phyloP scores from a whole-genome alignment of 1,140 invertebrate genomes.

The Drosophila sp. region DNA sequence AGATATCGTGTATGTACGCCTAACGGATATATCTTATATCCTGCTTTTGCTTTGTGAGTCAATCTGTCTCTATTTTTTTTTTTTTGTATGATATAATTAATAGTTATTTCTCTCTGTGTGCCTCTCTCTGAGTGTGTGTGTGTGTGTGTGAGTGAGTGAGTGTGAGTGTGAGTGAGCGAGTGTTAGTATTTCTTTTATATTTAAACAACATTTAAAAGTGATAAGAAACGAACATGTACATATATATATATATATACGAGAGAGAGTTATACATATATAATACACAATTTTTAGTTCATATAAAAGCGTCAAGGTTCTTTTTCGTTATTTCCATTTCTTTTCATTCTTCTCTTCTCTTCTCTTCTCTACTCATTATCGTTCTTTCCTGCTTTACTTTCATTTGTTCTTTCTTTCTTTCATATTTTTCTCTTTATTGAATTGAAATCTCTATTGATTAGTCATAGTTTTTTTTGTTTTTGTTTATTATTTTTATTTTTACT shows the following conservation, averaged over 20 bases:
- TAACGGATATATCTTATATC: conserved; percentile 32
- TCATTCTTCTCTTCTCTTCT: neutral
- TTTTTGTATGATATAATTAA: conserved; percentile 5
- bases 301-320: neutral
- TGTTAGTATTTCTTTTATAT: conserved; percentile 1
- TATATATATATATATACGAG: neutral
- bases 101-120: conserved; percentile 1
- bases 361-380: no score
- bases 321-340: neutral
- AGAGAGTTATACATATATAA: neutral
- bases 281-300: neutral
- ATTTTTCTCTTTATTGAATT: neutral
- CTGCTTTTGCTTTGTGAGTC: neutral
- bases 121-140: neutral
- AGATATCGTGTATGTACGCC: conserved; percentile 9
- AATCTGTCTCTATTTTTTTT: neutral
- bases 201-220: conserved; percentile 50
- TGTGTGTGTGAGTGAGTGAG: neutral
- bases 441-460: neutral
- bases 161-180: neutral
- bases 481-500: neutral
- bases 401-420: neutral
- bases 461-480: neutral
- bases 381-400: neutral
- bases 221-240: conserved; percentile 25